Evolutionary conservation across 2,888 invertebrate genomes (phyloP).

Genomic region (Coenonympha glycerion): DNA sequence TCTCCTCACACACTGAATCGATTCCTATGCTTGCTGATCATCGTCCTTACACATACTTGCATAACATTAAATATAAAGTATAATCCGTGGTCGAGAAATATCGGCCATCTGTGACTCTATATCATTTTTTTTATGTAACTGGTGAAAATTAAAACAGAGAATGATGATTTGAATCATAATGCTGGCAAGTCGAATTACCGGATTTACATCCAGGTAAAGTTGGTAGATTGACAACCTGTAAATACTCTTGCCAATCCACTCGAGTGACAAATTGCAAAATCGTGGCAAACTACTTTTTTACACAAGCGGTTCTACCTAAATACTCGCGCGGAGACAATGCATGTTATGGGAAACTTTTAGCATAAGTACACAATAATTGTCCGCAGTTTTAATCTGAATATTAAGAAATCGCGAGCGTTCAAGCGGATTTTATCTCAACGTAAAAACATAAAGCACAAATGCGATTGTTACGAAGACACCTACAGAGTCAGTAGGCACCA

Average conservation of each 20-base stretch:
- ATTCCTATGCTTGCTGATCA: no score
- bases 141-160: no score
- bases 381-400: constrained; percentile 48
- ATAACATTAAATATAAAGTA: no score
- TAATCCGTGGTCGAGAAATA: no score
- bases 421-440: constrained; percentile 20
- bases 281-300: constrained; percentile 51
- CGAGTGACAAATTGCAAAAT: constrained; percentile 47
- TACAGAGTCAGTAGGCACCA: no score
- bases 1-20: no score
- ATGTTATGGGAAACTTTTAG: constrained; percentile 55
- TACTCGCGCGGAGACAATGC: constrained; percentile 54
- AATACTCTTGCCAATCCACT: constrained; percentile 10
- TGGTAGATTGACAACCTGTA: constrained; percentile 9
- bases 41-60: no score
- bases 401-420: constrained; percentile 41
- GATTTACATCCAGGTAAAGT: no score
- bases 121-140: no score
- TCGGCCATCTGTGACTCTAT: no score
- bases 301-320: constrained; percentile 49
- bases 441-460: constrained; percentile 7
- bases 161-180: no score
- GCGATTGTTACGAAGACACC: neutral
- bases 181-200: no score
- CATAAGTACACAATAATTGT: constrained; percentile 54